Evolutionary conservation across 2,113 vertebrate genomes (phyloP).

Genomic region (Acanthochromis polyacanthus): DNA sequence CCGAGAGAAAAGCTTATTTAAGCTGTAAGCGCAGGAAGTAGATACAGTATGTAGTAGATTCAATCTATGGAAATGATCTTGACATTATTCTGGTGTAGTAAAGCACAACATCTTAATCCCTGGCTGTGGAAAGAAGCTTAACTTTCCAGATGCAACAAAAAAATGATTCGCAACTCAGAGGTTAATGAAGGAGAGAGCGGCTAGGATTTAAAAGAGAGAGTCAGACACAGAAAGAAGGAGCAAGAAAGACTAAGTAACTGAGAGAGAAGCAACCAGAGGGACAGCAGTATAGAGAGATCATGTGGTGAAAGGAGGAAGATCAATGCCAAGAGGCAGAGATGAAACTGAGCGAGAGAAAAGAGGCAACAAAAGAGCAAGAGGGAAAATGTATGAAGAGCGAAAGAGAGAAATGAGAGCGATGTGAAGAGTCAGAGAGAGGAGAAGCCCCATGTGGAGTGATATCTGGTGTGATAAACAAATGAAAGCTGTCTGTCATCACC

Average conservation of each 20-base stretch:
- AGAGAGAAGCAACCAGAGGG: constrained; percentile 23
- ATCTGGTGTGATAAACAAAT: constrained; percentile 53
- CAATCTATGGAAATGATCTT: constrained; percentile 19
- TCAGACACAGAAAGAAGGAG: constrained; percentile 10
- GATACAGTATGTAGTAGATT: constrained; percentile 4
- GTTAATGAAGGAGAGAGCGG: constrained; percentile 49
- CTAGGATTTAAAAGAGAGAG: constrained; percentile 51
- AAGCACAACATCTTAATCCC: constrained; percentile 40
- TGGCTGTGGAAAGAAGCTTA: constrained; percentile 49
- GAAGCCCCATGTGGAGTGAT: constrained; percentile 22
- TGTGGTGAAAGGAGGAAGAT: constrained; percentile 49
- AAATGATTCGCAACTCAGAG: constrained; percentile 26
- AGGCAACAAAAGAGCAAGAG: constrained; percentile 38
- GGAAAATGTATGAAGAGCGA: not conserved
- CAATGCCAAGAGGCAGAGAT: constrained; percentile 53
- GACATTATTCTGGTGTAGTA: constrained; percentile 3
- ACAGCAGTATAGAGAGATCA: constrained; percentile 20
- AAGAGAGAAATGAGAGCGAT: constrained; percentile 15
- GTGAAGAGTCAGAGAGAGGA: constrained; percentile 25
- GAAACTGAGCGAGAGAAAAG: constrained; percentile 38
- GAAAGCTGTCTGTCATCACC: constrained; percentile 53
- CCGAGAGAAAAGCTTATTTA: not conserved
- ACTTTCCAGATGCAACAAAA: constrained; percentile 28
- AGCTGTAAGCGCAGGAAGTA: not conserved
- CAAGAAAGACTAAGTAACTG: constrained; percentile 33